These are phyloP conservation scores for Calephelis virginiensis DNA, from an alignment of 1,140 invertebrate species.

Conservation along the genomic window DNA sequence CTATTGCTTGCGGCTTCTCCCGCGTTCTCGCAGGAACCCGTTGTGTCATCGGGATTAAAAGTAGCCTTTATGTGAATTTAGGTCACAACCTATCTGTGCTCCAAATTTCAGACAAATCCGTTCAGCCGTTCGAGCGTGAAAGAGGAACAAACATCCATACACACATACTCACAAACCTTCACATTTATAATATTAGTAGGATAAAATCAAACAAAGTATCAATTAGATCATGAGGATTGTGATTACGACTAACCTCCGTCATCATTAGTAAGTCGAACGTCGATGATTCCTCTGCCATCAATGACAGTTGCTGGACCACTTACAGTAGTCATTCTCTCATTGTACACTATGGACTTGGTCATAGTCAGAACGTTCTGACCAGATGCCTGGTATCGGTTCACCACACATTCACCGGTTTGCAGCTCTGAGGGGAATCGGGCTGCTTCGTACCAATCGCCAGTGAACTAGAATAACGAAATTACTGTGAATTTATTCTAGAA, in stretches of 20 bases:
- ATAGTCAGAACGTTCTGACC: slow-evolving; percentile 33
- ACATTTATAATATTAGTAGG: too few relatives aligned
- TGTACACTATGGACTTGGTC: slow-evolving; percentile 41
- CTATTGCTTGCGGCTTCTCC: too few relatives aligned
- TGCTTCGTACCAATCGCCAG: slow-evolving; percentile 57
- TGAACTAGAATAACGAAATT: slow-evolving; percentile 43
- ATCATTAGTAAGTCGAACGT: slow-evolving; percentile 33
- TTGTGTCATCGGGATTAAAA: too few relatives aligned
- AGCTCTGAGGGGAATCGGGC: slow-evolving; percentile 56
- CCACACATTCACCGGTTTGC: slow-evolving; percentile 51
- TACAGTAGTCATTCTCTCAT: slow-evolving; percentile 37
- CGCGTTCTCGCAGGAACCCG: too few relatives aligned
- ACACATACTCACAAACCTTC: too few relatives aligned
- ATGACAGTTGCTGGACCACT: slow-evolving; percentile 29
- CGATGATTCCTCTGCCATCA: slow-evolving; percentile 45
- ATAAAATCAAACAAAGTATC: too few relatives aligned
- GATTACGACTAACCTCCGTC: slow-evolving; percentile 41
- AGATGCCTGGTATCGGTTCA: slow-evolving; percentile 25
- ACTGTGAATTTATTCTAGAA: too few relatives aligned
- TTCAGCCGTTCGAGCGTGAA: too few relatives aligned
- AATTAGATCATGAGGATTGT: background rate
- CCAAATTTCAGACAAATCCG: too few relatives aligned
- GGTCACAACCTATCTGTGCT: too few relatives aligned
- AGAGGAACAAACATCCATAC: too few relatives aligned
- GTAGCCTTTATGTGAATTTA: too few relatives aligned